These are phyloP conservation scores for Melanotus villosus DNA, from an alignment of 2,888 invertebrate species.

Conservation along the genomic window DNA sequence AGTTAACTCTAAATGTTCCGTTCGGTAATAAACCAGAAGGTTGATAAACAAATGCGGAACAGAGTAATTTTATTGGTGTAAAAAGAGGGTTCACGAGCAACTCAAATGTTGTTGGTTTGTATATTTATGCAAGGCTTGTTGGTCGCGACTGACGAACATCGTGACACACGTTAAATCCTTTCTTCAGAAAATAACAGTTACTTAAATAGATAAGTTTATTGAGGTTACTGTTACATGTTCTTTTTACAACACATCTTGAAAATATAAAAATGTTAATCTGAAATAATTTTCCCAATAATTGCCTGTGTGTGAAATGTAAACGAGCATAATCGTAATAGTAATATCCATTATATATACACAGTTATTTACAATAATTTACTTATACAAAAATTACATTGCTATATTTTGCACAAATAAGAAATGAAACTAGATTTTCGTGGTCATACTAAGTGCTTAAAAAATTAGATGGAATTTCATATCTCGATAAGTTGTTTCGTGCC, in stretches of 20 bases:
- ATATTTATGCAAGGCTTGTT: too few species aligned
- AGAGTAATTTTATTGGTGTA: too few species aligned
- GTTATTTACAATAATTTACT: constrained; percentile 34
- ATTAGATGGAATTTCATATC: background rate
- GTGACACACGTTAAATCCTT: too few species aligned
- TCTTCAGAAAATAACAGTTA: background rate
- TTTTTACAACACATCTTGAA: constrained; percentile 11
- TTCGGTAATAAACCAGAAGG: too few species aligned
- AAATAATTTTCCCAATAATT: constrained; percentile 1
- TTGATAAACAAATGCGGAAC: too few species aligned
- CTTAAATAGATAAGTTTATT: constrained; percentile 11
- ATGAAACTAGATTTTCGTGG: background rate
- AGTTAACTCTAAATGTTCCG: too few species aligned
- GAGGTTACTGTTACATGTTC: constrained; percentile 8
- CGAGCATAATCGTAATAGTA: constrained; percentile 1
- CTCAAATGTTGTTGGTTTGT: too few species aligned
- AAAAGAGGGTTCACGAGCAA: too few species aligned
- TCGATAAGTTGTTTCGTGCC: constrained; percentile 7
- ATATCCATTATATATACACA: constrained; percentile 22
- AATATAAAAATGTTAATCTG: constrained; percentile 2
- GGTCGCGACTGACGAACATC: too few species aligned
- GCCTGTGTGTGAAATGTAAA: background rate
- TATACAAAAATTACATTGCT: constrained; percentile 32
- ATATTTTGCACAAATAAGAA: background rate
- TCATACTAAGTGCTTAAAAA: background rate